These are phyloP conservation scores for Epinotia demarniana DNA, from an alignment of 2,888 invertebrate genomes.

Conservation along the genomic window DNA sequence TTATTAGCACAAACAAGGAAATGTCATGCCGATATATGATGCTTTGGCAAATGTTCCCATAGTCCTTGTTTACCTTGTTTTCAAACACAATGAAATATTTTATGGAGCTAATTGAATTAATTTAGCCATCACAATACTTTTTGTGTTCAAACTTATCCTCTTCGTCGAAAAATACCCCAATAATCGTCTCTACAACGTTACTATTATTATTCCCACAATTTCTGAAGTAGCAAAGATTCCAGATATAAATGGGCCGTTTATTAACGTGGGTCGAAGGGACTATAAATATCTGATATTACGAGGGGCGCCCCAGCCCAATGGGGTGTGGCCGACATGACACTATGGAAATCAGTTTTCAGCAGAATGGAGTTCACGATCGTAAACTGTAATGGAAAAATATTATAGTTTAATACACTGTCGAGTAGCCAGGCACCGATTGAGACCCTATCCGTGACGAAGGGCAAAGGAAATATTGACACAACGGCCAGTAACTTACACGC, in stretches of 20 bases:
- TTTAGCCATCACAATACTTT: conserved; percentile 28
- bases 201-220: conserved; percentile 42
- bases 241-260: conserved; percentile 42
- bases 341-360: conserved; percentile 59
- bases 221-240: conserved; percentile 30
- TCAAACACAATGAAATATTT: conserved; percentile 30
- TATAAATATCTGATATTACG: conserved; percentile 62
- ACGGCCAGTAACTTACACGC: conserved; percentile 6
- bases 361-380: conserved; percentile 47
- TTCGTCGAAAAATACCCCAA: conserved; percentile 13
- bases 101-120: conserved; percentile 38
- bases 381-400: conserved; percentile 43
- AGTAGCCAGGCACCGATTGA: conserved; percentile 29
- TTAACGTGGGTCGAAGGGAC: conserved; percentile 50
- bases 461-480: conserved; percentile 22
- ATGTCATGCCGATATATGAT: background rate
- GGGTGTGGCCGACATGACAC: conserved; percentile 56
- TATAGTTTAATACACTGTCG: conserved; percentile 41
- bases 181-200: conserved; percentile 30
- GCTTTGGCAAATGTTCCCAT: background rate
- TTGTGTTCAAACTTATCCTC: conserved; percentile 23
- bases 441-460: conserved; percentile 21
- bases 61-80: conserved; percentile 17
- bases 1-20: background rate
- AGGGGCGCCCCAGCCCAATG: conserved; percentile 57